These are phyloP conservation scores for Tragopan temminckii DNA, from an alignment of 2,797 vertebrate genomes.

Conservation along the genomic window DNA sequence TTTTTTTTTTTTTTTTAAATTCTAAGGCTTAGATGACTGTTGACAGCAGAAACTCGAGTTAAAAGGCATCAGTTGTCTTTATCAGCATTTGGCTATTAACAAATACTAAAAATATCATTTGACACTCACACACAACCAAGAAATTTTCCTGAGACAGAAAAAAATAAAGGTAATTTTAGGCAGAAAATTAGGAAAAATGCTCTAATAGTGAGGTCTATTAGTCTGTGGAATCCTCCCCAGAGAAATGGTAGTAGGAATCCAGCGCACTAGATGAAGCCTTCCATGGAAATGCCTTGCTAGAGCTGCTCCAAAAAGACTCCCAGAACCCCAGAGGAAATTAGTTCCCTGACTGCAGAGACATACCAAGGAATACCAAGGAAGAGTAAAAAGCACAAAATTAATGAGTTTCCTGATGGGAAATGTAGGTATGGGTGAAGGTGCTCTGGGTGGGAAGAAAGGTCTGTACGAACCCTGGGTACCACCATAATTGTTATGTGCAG, in stretches of 20 bases:
- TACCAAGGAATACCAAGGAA: neutral
- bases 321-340: accelerated
- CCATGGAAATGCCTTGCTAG: neutral
- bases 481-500: neutral
- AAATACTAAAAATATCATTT: constrained; percentile 14
- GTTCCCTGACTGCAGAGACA: neutral
- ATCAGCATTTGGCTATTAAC: neutral
- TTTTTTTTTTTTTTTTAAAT: neutral
- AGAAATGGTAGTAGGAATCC: neutral
- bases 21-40: neutral
- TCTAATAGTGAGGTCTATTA: neutral
- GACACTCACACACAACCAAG: constrained; percentile 2
- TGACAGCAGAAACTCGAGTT: neutral
- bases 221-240: neutral
- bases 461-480: neutral
- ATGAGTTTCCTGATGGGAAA: neutral
- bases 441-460: neutral
- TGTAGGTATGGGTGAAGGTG: neutral
- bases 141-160: constrained; percentile 7
- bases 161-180: constrained; percentile 12
- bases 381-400: neutral
- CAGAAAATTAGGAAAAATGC: neutral
- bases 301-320: neutral
- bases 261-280: neutral
- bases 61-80: neutral